phyloP scores from a whole-genome alignment of 2,888 invertebrate species.

The Blera fallax region DNA sequence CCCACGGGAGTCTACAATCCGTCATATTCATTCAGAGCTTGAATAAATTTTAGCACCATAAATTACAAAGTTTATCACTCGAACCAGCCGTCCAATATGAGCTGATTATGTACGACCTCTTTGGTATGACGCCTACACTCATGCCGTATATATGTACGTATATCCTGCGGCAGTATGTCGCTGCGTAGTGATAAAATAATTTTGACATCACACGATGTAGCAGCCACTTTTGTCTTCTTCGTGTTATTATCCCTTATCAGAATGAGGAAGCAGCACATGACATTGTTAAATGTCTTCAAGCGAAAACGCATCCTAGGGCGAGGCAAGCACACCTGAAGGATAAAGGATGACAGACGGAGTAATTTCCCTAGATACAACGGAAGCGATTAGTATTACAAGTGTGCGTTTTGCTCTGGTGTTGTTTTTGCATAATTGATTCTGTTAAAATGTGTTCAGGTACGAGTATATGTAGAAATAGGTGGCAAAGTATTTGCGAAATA shows the following conservation, averaged over 20 bases:
- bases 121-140: conserved; percentile 4
- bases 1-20: conserved; percentile 45
- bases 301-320: background rate
- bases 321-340: conserved; percentile 20
- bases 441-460: background rate
- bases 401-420: background rate
- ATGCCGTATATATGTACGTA: no score
- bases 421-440: background rate
- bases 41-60: conserved; percentile 61
- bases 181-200: conserved; percentile 60
- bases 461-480: no score
- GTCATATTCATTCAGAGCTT: conserved; percentile 64
- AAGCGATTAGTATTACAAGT: conserved; percentile 36
- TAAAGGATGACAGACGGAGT: conserved; percentile 47
- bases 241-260: conserved; percentile 63
- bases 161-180: conserved; percentile 48
- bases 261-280: conserved; percentile 49
- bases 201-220: conserved; percentile 61
- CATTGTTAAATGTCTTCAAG: conserved; percentile 66
- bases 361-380: conserved; percentile 35
- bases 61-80: conserved; percentile 68
- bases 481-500: no score
- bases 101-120: conserved; percentile 54
- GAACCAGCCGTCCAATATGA: conserved; percentile 52
- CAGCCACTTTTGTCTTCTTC: conserved; percentile 56